Evolutionary conservation across 2,888 invertebrate genomes (phyloP), one percentile per base, ranked within the genome.

Genomic region (Timandra comae): DNA sequence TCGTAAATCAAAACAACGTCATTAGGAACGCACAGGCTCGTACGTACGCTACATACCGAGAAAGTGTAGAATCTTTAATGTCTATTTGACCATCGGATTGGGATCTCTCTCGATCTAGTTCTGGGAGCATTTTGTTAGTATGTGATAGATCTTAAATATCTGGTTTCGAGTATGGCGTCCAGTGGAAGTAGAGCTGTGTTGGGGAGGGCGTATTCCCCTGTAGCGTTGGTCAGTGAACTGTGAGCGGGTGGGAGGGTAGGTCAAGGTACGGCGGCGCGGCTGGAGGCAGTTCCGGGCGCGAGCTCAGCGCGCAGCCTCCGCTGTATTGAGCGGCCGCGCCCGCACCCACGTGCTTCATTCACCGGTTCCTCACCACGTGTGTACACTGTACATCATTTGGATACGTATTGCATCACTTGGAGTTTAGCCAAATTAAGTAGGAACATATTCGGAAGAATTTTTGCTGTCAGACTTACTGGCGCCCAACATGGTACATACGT

Each of bases 221-320:
- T 34, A 37, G 46, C 33, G 38, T 42, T 51, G 51, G 51, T 50
- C 50, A 48, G 48, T 59, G 41, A 46, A 56, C 51, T 47, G 56
- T 41, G 43, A 31, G 44, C 34, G 39, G 49, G 51, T 38, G 50
- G 36, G 45, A 46, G 44, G 64, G 62, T 37, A 56, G 69, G 53
- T 69, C 76, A 63, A 39, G 46, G 42, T 59, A 52, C 33, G 48
- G 41, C 66, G 67, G 76, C 37, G 43, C 49, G 36, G 48, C 49
- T 42, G 53, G 48, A 38, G 48, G 54, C 46, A 45, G 49, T 51
- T 57, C 68, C 68, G 69, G 71, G 63, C 58, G 46, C 36, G 53
- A 55, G 58, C 69, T 61, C 67, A 67, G 56, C 59, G 76, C 76
- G 76, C 76, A 76, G 76, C 75, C 76, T 76, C 76, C 74, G 70